Conservation (phyloP, 2,113 vertebrate species). For the Agelaius tricolor region DNA sequence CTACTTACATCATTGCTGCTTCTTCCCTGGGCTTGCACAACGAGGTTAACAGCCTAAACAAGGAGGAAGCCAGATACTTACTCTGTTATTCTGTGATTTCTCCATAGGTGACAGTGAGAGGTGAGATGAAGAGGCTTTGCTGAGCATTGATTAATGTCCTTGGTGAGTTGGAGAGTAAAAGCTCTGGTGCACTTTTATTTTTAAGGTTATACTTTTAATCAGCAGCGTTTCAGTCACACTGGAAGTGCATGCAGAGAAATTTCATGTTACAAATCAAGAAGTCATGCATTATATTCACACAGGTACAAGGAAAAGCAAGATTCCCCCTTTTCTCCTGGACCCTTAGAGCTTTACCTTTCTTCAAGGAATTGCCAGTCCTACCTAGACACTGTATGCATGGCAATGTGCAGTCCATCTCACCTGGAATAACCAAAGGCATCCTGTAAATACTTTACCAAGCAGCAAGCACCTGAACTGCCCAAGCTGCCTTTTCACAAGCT, state of each 20-base stretch:
- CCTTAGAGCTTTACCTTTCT: not conserved
- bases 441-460: not conserved
- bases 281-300: not conserved
- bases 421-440: not conserved
- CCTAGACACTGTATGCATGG: fast-evolving
- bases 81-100: not conserved
- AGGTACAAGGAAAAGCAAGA: not conserved
- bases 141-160: not conserved
- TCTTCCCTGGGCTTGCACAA: not conserved
- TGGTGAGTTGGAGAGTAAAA: not conserved
- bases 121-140: not conserved
- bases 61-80: not conserved
- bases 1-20: not conserved
- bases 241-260: not conserved
- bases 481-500: not conserved
- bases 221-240: not conserved
- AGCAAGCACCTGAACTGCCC: not conserved
- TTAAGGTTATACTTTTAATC: not conserved
- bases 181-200: not conserved
- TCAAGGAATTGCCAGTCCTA: not conserved
- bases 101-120: not conserved
- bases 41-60: not conserved
- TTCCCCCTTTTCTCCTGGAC: not conserved
- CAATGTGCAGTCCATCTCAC: not conserved
- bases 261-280: not conserved